Evolutionary conservation across 2,113 vertebrate species (phyloP), one percentile per base, ranked within the genome.

Genomic region (Pelecanus crispus): DNA sequence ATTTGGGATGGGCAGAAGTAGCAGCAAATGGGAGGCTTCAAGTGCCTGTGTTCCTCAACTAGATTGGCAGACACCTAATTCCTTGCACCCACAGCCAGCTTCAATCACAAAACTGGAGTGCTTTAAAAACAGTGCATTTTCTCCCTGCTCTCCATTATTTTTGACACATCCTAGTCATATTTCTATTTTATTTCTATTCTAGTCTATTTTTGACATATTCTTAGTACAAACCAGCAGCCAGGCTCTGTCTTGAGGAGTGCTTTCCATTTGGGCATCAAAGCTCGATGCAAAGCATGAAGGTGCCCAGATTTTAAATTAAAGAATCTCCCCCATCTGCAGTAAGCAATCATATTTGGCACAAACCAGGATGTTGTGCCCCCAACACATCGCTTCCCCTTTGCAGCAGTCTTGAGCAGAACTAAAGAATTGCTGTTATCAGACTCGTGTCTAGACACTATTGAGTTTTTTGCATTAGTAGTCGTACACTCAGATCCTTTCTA

Each of bases 301-400:
- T 52, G 56, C 62, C 25, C 44, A 45, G 77, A 24, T 6, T 8
- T 36, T 31, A n/a, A n/a, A n/a, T 61, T 15, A 68, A 71, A 53
- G 40, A 15, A 17, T 34, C 4, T 59, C 53, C 67, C 74, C 45
- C 11, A 10, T 17, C 50, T 87, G 36, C 70, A 79, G 34, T 15
- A 21, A 61, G 40, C 36, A 72, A 40, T 59, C 65, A 29, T 18
- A 17, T 1, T 2, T 4, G 62, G 70, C 47, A 72, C 53, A 72
- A 72, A 53, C 21, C 21, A 68, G 31, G 26, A 36, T 40, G 47
- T 31, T 71, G 40, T 49, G 29, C 53, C 50, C 61, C 40, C 4
- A 3, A 42, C 34, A 45, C 6, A 2, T 45, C 0, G 0, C 17
- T 16, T 58, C 44, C 17, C 7, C 44, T 75, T 44, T 9, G 9